Conservation (phyloP, 2,888 invertebrate species). For the Pheosia gnoma region DNA sequence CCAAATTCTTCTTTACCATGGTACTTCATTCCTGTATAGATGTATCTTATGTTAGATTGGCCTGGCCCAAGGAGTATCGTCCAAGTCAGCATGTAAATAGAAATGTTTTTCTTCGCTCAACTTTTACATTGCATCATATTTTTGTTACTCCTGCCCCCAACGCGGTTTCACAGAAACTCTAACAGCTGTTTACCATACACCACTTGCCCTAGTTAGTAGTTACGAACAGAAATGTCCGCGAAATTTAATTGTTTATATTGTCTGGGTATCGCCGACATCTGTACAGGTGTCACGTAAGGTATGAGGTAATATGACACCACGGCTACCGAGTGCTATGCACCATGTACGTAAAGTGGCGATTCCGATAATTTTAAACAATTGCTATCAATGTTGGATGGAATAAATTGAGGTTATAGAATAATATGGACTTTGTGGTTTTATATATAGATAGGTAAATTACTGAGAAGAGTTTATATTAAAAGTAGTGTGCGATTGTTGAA, state of each 20-base stretch:
- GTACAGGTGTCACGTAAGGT: slow-evolving; percentile 42
- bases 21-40: no score
- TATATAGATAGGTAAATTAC: background rate
- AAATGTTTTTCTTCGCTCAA: no score
- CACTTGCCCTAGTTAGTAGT: slow-evolving; percentile 54
- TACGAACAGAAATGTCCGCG: slow-evolving; percentile 48
- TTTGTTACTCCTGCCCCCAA: background rate
- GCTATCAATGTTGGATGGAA: slow-evolving; percentile 28
- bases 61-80: no score
- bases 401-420: slow-evolving; percentile 28
- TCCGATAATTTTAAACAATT: no score
- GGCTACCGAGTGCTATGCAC: slow-evolving; percentile 8
- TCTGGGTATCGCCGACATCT: slow-evolving; percentile 26
- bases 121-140: background rate
- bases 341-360: background rate
- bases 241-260: slow-evolving; percentile 40
- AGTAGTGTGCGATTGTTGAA: no score
- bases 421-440: background rate
- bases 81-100: no score
- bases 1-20: no score
- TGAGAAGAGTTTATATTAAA: background rate
- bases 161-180: background rate
- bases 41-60: no score
- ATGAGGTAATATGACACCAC: slow-evolving; percentile 34
- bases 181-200: background rate